Evolutionary conservation across 2,797 vertebrate species (phyloP).

Genomic region (Alectoris magna): DNA sequence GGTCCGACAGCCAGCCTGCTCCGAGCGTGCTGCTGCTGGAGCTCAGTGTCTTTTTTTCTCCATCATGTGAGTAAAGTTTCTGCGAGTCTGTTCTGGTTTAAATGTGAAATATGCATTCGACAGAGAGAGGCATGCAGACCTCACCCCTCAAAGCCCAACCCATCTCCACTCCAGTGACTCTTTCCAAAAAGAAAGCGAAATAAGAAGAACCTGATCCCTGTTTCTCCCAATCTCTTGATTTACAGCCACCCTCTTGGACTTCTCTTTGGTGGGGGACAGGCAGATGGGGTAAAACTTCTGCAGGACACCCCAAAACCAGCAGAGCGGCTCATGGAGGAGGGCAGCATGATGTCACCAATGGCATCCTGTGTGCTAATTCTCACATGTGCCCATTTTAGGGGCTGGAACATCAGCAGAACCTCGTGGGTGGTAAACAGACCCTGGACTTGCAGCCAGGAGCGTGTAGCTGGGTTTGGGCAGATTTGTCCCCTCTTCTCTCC

Average conservation of each 20-base stretch:
- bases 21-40: background rate
- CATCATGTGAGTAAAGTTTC: background rate
- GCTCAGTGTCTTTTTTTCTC: background rate
- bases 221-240: background rate
- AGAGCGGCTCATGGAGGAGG: background rate
- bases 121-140: slow-evolving; percentile 3
- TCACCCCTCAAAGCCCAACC: slow-evolving; percentile 6
- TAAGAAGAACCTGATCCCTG: background rate
- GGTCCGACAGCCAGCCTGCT: background rate
- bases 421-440: background rate
- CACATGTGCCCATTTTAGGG: fast-evolving
- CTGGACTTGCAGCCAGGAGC: background rate
- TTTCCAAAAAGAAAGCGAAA: background rate
- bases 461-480: background rate
- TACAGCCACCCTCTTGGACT: background rate
- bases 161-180: background rate
- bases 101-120: background rate
- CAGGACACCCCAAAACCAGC: background rate
- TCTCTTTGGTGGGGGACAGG: background rate
- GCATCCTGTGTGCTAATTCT: background rate
- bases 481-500: background rate
- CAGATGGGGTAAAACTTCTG: background rate
- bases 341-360: background rate
- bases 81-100: slow-evolving; percentile 13
- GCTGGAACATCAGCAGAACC: fast-evolving